Conservation (phyloP, 2,888 invertebrate species). For the Holacanthella duospinosa region DNA sequence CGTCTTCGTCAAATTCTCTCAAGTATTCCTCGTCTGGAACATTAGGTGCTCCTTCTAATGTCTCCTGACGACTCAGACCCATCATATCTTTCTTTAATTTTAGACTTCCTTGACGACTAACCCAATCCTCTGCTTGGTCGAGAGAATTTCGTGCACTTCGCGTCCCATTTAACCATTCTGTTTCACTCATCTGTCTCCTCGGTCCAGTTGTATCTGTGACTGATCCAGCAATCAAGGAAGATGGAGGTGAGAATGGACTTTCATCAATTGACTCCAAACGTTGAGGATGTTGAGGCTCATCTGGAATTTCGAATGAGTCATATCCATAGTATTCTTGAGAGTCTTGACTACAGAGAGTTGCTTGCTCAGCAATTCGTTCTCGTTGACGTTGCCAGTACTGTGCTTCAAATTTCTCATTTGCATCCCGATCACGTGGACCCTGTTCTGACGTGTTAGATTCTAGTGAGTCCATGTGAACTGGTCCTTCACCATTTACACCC, state of each 20-base stretch:
- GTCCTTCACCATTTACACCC: conserved; percentile 21
- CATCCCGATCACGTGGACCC: conserved; percentile 25
- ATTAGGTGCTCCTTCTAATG: neutral
- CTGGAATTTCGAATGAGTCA: conserved; percentile 22
- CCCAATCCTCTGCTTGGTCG: neutral
- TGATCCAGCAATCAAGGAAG: neutral
- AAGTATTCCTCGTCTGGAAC: conserved; percentile 5
- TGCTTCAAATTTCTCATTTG: conserved; percentile 33
- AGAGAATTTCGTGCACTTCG: conserved; percentile 1
- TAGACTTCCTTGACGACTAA: conserved; percentile 8
- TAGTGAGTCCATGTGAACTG: conserved; percentile 37
- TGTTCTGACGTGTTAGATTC: conserved; percentile 35
- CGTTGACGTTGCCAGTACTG: conserved; percentile 37
- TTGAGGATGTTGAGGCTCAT: neutral
- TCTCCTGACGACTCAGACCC: conserved; percentile 1
- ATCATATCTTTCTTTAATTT: neutral
- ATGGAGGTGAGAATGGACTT: neutral
- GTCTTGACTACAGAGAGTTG: conserved; percentile 25
- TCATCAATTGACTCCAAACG: neutral
- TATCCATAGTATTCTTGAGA: conserved; percentile 22
- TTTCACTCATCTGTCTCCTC: neutral
- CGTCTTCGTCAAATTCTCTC: conserved; percentile 16
- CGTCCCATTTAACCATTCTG: neutral
- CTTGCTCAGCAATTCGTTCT: conserved; percentile 35
- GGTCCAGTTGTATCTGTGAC: neutral